These are phyloP conservation scores for Motacilla tschutschensis DNA, from an alignment of 2,113 vertebrate species.

Conservation along the genomic window DNA sequence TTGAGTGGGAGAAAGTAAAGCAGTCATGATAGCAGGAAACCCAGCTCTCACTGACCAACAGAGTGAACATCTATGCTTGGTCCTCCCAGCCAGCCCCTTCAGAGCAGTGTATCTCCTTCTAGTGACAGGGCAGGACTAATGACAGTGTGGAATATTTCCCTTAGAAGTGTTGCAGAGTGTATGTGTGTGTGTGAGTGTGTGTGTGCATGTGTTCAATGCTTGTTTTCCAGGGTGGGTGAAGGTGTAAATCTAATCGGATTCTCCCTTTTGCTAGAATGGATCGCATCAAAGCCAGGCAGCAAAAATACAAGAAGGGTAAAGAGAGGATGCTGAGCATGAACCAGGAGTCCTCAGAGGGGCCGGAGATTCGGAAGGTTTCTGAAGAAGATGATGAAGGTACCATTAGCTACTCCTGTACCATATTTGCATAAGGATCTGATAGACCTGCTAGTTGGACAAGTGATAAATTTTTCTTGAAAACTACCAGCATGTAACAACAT, in stretches of 20 bases:
- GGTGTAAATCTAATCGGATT: not conserved
- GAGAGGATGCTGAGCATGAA: conserved; percentile 91
- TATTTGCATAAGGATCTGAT: not conserved
- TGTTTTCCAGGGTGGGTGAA: not conserved
- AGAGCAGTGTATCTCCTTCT: not conserved
- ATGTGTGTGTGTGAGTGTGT: rapidly evolving
- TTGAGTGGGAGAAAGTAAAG: not conserved
- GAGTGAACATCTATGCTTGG: not conserved
- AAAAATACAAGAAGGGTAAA: conserved; percentile 97
- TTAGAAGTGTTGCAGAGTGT: not conserved
- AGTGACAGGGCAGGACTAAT: not conserved
- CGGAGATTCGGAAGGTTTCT: conserved; percentile 72
- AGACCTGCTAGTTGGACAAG: not conserved
- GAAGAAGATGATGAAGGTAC: conserved; percentile 90
- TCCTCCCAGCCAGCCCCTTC: not conserved
- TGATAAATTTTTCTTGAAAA: not conserved
- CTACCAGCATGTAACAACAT: not conserved
- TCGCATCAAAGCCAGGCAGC: conserved; percentile 94
- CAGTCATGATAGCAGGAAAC: not conserved
- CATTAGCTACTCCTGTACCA: not conserved
- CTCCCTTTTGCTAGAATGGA: conserved; percentile 86
- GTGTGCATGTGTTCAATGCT: not conserved
- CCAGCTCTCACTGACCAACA: not conserved
- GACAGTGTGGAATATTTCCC: not conserved
- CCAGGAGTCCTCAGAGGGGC: conserved; percentile 88